Conservation (phyloP, 1,140 invertebrate genomes). For the Atta cephalotes region DNA sequence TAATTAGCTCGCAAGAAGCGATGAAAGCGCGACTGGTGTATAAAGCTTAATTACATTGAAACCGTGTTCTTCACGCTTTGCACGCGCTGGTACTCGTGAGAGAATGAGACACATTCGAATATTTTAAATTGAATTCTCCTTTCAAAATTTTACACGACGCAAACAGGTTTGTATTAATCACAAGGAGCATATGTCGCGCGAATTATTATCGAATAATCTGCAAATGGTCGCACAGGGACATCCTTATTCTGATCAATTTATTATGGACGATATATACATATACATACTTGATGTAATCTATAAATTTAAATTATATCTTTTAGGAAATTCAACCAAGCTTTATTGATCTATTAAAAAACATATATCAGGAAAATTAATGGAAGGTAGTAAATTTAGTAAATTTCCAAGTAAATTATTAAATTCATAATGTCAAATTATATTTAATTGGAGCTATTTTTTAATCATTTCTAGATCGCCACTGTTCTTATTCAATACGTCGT, state of each 20-base stretch:
- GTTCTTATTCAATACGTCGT: no score
- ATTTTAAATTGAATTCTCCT: slow-evolving; percentile 37
- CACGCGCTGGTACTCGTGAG: not conserved
- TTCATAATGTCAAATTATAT: no score
- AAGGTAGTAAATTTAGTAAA: not conserved
- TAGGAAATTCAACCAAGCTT: slow-evolving; percentile 20
- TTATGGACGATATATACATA: not conserved
- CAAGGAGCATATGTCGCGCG: not conserved
- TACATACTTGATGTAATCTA: not conserved
- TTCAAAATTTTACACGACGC: slow-evolving; percentile 5
- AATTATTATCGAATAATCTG: slow-evolving; percentile 31
- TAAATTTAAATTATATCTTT: slow-evolving; percentile 45
- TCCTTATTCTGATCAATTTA: slow-evolving; percentile 30
- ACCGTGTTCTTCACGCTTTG: slow-evolving; percentile 23
- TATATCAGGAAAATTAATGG: not conserved
- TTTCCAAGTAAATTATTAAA: not conserved
- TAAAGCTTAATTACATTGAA: slow-evolving; percentile 47
- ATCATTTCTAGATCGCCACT: no score
- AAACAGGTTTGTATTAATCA: not conserved
- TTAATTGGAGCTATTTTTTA: no score
- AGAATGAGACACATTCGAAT: slow-evolving; percentile 22
- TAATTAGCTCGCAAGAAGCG: slow-evolving; percentile 54
- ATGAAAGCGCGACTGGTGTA: slow-evolving; percentile 25
- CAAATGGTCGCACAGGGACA: not conserved
- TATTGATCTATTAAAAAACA: not conserved